Evolutionary conservation across 2,797 vertebrate species (phyloP).

Genomic region (Euphonia xanthogaster): DNA sequence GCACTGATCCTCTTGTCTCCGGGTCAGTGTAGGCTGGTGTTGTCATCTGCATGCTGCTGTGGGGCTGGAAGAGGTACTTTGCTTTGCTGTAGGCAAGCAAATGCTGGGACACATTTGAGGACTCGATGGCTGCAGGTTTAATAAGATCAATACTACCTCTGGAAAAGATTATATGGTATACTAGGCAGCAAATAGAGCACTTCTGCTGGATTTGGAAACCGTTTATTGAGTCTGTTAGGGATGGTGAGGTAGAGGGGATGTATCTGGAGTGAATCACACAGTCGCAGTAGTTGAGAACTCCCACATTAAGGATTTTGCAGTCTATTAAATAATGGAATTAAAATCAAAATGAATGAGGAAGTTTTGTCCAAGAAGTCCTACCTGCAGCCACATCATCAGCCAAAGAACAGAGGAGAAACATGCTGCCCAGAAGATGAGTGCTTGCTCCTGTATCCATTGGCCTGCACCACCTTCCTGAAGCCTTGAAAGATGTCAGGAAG

Average conservation of each 20-base stretch:
- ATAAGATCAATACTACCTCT: conserved; percentile 78
- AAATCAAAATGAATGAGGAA: conserved; percentile 15
- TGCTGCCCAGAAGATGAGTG: neutral
- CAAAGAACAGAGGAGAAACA: neutral
- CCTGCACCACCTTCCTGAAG: neutral
- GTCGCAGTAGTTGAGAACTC: neutral
- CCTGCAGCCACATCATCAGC: neutral
- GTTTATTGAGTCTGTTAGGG: conserved; percentile 73
- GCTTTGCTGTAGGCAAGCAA: conserved; percentile 32
- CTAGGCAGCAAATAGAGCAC: conserved; percentile 81
- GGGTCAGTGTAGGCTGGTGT: neutral
- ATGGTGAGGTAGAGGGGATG: conserved; percentile 50
- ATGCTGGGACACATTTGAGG: conserved; percentile 44
- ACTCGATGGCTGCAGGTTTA: conserved; percentile 65
- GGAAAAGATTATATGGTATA: conserved; percentile 78
- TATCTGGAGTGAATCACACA: neutral
- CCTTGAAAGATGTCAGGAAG: neutral
- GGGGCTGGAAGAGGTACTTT: neutral
- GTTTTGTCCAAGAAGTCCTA: neutral
- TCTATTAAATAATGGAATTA: conserved; percentile 43
- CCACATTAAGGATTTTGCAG: neutral
- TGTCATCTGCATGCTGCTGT: neutral
- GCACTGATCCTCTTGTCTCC: neutral
- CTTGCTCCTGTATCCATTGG: neutral
- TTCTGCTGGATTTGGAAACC: conserved; percentile 74